phyloP scores from a whole-genome alignment of 2,797 vertebrate species.

The Passerculus sandwichensis region DNA sequence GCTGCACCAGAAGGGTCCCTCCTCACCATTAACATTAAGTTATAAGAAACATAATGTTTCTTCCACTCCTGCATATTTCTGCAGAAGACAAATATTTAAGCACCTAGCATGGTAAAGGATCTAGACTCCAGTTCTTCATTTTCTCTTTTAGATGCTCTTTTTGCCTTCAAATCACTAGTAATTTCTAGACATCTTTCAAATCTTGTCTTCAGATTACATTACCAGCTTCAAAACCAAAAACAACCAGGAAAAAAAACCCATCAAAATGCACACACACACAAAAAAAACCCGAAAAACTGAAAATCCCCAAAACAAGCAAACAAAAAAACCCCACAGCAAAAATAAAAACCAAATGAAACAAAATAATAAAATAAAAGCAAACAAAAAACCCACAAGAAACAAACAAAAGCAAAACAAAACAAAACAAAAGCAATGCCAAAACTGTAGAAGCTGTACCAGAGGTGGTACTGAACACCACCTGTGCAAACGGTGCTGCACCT shows the following conservation, averaged over 20 bases:
- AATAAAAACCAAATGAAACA: not conserved
- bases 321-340: not conserved
- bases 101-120: not conserved
- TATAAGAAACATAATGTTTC: not conserved
- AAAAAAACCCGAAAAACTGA: not conserved
- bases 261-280: not conserved
- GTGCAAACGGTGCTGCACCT: not conserved
- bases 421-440: not conserved
- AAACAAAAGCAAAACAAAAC: not conserved
- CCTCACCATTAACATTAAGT: not conserved
- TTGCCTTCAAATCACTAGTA: not conserved
- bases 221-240: not conserved
- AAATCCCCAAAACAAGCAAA: not conserved
- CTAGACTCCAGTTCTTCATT: not conserved
- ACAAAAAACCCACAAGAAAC: not conserved
- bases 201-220: rapidly evolving
- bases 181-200: not conserved
- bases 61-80: not conserved
- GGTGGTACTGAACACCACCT: not conserved
- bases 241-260: not conserved
- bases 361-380: not conserved
- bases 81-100: not conserved
- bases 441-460: not conserved
- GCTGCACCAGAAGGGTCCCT: not conserved
- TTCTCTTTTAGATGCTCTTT: not conserved